Conservation (phyloP, 2,113 vertebrate species). For the Saccopteryx bilineata region DNA sequence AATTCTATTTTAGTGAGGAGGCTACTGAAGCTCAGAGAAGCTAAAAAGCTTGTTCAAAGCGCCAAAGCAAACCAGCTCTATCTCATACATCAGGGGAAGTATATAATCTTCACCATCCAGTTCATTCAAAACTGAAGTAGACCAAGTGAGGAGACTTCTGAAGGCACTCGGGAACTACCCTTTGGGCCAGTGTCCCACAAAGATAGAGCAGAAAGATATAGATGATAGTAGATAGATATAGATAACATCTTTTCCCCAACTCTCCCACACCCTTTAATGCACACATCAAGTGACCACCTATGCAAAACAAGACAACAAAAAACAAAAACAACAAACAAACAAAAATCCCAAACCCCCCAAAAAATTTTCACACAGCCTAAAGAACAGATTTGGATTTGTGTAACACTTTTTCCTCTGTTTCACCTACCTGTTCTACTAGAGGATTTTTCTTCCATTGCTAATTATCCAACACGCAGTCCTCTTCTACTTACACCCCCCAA, state of each 20-base stretch:
- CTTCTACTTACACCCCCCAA: constrained; percentile 73
- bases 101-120: constrained; percentile 27
- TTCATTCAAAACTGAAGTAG: constrained; percentile 60
- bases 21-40: constrained; percentile 49
- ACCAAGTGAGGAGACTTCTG: constrained; percentile 37
- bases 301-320: not conserved
- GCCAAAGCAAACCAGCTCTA: constrained; percentile 25
- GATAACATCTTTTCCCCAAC: not conserved
- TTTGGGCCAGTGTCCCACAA: constrained; percentile 35
- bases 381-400: constrained; percentile 64
- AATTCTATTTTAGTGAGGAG: constrained; percentile 60
- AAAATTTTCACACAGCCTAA: constrained; percentile 33
- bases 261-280: constrained; percentile 31
- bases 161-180: constrained; percentile 11
- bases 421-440: constrained; percentile 81
- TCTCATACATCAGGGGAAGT: not conserved
- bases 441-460: constrained; percentile 79
- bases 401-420: constrained; percentile 62
- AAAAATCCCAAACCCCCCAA: not conserved
- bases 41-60: constrained; percentile 39
- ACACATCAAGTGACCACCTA: constrained; percentile 32
- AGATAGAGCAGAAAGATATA: constrained; percentile 27
- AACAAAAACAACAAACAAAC: not conserved
- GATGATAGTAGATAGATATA: not conserved
- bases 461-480: constrained; percentile 62